Evolutionary conservation across 2,113 vertebrate species (phyloP).

Genomic region (Pterocles orientalis): DNA sequence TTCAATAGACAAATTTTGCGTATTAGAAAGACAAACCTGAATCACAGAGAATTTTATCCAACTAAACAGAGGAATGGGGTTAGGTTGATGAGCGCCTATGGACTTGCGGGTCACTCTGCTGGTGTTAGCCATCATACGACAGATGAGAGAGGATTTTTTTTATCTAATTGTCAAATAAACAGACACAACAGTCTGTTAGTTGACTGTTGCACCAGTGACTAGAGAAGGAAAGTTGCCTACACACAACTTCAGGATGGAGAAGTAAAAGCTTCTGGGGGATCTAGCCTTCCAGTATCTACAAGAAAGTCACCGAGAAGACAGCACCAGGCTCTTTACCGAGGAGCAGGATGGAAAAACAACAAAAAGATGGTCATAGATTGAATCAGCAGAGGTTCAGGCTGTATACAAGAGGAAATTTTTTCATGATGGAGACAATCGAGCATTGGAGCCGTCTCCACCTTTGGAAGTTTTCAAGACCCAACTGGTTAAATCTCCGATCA

Average conservation of each 20-base stretch:
- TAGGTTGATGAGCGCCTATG: background rate
- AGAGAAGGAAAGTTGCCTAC: background rate
- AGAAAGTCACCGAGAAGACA: background rate
- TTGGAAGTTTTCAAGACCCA: background rate
- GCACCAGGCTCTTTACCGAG: accelerated
- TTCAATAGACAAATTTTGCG: background rate
- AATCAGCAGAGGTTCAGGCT: background rate
- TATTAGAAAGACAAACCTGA: background rate
- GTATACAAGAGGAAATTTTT: background rate
- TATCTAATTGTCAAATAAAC: background rate
- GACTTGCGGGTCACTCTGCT: background rate
- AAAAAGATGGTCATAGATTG: background rate
- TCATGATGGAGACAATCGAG: background rate
- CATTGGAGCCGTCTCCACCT: background rate
- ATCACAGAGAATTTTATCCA: background rate
- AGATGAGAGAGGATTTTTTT: background rate
- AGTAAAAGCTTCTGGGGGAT: background rate
- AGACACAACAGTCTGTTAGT: background rate
- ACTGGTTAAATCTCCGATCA: background rate
- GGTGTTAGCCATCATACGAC: background rate
- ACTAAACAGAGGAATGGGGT: background rate
- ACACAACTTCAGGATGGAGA: background rate
- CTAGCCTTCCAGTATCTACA: background rate
- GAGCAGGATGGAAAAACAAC: background rate
- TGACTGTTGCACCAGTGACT: background rate